phyloP scores from a whole-genome alignment of 1,140 invertebrate genomes.

The Cotesia glomerata region DNA sequence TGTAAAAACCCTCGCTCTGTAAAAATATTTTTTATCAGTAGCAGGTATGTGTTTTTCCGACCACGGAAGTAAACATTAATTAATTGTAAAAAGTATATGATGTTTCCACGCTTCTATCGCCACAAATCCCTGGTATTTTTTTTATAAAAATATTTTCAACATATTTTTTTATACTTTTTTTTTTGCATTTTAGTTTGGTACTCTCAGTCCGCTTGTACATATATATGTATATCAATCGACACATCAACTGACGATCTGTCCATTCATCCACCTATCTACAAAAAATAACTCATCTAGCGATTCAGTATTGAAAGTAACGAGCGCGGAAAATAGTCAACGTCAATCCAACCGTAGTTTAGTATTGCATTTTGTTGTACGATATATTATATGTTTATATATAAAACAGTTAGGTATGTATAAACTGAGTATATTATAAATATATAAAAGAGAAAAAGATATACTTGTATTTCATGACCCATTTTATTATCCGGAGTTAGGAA shows the following conservation, averaged over 20 bases:
- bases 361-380: slow-evolving; percentile 6
- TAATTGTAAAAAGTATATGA: neutral
- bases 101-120: neutral
- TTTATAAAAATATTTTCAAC: neutral
- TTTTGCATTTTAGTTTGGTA: neutral
- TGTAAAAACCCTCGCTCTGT: no score
- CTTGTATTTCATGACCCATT: slow-evolving; percentile 24
- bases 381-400: no score
- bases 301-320: slow-evolving; percentile 9
- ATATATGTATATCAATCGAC: no score
- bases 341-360: slow-evolving; percentile 3
- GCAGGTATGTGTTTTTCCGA: no score
- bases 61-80: neutral
- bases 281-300: slow-evolving; percentile 9
- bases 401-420: no score
- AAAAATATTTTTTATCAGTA: no score
- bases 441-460: neutral
- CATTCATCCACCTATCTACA: neutral
- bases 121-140: neutral
- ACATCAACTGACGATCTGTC: neutral
- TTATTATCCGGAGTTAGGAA: slow-evolving; percentile 22
- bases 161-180: neutral
- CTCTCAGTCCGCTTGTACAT: no score
- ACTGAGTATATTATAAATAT: neutral
- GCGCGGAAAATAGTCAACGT: slow-evolving; percentile 9